Percentiles rank a stretch among this genome's conserved stretches.
phyloP scores from a whole-genome alignment of 2,888 invertebrate species.

The Lasioglossum zephyrum region DNA sequence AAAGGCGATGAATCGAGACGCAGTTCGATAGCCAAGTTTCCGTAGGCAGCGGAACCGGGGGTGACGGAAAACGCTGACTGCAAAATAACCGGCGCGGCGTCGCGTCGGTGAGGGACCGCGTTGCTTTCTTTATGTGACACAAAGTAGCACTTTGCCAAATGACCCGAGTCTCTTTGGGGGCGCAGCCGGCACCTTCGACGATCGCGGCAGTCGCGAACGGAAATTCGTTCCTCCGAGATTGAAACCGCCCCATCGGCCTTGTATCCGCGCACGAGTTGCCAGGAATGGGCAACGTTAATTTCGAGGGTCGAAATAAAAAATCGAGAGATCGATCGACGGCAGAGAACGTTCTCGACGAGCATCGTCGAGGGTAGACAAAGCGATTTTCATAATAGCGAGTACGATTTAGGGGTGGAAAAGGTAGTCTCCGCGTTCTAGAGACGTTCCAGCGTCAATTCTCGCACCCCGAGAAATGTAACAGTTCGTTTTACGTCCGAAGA shows the following conservation, averaged over 20 bases:
- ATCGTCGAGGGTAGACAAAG: background rate
- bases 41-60: constrained; percentile 24
- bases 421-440: background rate
- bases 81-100: constrained; percentile 73
- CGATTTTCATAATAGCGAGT: constrained; percentile 30
- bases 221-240: constrained; percentile 58
- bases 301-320: constrained; percentile 54
- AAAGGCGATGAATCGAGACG: constrained; percentile 28
- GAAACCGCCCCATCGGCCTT: constrained; percentile 52
- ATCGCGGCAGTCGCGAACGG: constrained; percentile 65
- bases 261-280: constrained; percentile 28
- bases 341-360: background rate
- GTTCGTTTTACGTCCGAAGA: constrained; percentile 6
- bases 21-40: constrained; percentile 32
- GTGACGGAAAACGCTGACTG: constrained; percentile 79
- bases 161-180: constrained; percentile 83
- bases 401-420: constrained; percentile 14
- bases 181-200: constrained; percentile 51
- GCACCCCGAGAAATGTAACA: background rate
- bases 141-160: constrained; percentile 84
- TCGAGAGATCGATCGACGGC: background rate
- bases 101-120: constrained; percentile 75
- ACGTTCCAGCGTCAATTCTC: constrained; percentile 28
- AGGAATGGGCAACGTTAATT: constrained; percentile 71
- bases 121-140: constrained; percentile 81